Evolutionary conservation across 2,113 vertebrate species (phyloP), one percentile per base, ranked within the genome.

Genomic region (Diphyllodes magnificus): DNA sequence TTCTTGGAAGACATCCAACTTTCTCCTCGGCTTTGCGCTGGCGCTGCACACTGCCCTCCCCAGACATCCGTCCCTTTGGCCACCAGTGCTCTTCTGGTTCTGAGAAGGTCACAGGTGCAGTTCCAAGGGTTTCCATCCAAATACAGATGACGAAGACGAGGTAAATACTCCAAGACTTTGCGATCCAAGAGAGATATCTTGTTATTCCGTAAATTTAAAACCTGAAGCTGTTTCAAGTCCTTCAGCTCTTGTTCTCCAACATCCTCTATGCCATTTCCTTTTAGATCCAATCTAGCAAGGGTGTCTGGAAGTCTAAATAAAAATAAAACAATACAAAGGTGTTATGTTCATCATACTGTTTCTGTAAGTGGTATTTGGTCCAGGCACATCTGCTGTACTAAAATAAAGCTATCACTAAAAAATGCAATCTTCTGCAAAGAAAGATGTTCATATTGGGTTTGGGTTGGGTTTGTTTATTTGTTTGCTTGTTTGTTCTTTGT

Each of bases 101-200:
- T 92, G 35, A 98, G 80, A 42, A 98, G 98, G 59, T 98, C 97
- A 59, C 98, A 98, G 39, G 97, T 98, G 91, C 98, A 98, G 66
- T 98, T 98, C 98, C 98, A 99, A 1, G 98, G 98, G 71, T 98
- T 98, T 56, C 98, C 98, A 44, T 98, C 98, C 57, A 98, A 96
- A 78, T 98, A 98, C 13, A 99, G 96, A 19, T 98, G 95, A 61
- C 97, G 96, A 45, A 98, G 97, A 42, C 97, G 97, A 84, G 98
- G 98, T 60, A 98, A 95, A 73, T 97, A 94, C 75, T 97, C 97
- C 40, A 98, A 31, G 31, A 97, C 92, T 71, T 96, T 96, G 73
- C 96, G 90, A 88, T 97, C 96, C 79, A 98, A 92, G 60, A 97
- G 93, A 39, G 98, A 98, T 89, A 99, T 97, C 77, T 95, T 98